Percentiles rank a stretch among this genome's conserved stretches.
These are phyloP conservation scores for Danio albolineatus DNA, from an alignment of 2,797 vertebrate genomes.

Conservation along the genomic window DNA sequence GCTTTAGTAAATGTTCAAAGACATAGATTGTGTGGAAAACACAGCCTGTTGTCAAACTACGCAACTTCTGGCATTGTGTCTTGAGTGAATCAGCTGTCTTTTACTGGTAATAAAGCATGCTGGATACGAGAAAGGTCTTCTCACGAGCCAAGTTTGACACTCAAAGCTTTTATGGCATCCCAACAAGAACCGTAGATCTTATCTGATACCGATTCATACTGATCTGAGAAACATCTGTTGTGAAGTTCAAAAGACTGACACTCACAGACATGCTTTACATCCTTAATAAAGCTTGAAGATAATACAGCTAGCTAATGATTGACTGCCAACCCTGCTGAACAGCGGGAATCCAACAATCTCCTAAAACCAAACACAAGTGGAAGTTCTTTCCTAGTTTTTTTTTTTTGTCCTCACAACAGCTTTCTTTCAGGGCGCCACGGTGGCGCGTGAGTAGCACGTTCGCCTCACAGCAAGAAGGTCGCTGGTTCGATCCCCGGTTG, in stretches of 20 bases:
- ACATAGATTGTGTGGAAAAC: conserved; percentile 48
- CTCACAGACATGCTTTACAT: conserved; percentile 51
- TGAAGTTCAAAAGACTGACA: conserved; percentile 57
- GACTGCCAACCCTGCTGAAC: conserved; percentile 53
- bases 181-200: conserved; percentile 45
- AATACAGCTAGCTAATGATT: conserved; percentile 52
- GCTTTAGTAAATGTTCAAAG: conserved; percentile 53
- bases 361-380: neutral
- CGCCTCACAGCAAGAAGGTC: no score
- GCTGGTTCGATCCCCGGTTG: no score
- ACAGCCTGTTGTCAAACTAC: conserved; percentile 47
- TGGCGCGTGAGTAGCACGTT: no score
- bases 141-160: conserved; percentile 53
- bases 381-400: conserved; percentile 14
- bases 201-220: conserved; percentile 46
- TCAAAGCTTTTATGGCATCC: conserved; percentile 43
- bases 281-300: conserved; percentile 55
- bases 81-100: conserved; percentile 56
- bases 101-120: conserved; percentile 47
- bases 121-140: conserved; percentile 38
- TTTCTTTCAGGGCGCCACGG: no score
- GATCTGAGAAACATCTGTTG: conserved; percentile 52
- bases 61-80: conserved; percentile 41
- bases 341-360: conserved; percentile 39
- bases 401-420: neutral